Percentiles rank a stretch among this genome's conserved stretches.
Conservation (phyloP, 2,113 vertebrate species). For the Pica pica region DNA sequence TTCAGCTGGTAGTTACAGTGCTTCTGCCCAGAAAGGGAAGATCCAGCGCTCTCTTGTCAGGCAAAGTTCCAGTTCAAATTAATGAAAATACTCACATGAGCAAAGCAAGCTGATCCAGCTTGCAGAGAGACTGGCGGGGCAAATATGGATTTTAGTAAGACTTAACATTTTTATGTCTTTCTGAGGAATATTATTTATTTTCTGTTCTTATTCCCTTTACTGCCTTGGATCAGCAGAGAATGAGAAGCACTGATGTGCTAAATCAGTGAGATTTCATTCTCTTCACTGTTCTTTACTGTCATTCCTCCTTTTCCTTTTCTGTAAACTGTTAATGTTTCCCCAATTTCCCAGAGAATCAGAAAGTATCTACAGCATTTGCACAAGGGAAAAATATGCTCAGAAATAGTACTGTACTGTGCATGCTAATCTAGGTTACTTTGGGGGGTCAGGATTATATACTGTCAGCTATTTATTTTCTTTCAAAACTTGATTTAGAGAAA, state of each 20-base stretch:
- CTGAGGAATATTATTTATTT: conserved; percentile 43
- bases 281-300: conserved; percentile 16
- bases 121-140: not conserved
- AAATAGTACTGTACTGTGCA: not conserved
- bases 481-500: not conserved
- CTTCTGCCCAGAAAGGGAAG: conserved; percentile 20
- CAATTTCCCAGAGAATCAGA: not conserved
- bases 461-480: not conserved
- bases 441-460: not conserved
- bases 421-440: not conserved
- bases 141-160: not conserved
- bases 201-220: conserved; percentile 32
- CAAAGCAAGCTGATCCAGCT: not conserved
- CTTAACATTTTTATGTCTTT: conserved; percentile 23
- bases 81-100: not conserved
- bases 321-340: not conserved
- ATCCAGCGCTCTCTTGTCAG: not conserved
- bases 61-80: conserved; percentile 15
- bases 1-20: conserved; percentile 30
- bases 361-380: not conserved
- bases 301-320: not conserved
- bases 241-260: conserved; percentile 7
- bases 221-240: conserved; percentile 27
- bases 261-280: conserved; percentile 28
- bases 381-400: not conserved